Conservation (phyloP, 2,113 vertebrate species). For the Tor tambroides region DNA sequence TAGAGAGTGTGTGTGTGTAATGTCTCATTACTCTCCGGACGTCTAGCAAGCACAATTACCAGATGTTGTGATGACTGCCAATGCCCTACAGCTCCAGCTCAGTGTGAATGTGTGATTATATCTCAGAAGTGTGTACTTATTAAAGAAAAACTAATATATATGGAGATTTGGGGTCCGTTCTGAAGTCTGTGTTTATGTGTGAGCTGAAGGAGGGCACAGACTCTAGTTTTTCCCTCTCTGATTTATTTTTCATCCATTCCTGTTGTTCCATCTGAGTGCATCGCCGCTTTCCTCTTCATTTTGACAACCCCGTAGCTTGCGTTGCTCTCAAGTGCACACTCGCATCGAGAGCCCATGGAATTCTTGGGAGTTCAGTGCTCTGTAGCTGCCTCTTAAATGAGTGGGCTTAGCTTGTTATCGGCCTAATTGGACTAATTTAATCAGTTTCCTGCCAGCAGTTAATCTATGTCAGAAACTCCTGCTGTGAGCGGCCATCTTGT, state of each 20-base stretch:
- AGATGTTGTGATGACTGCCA: slow-evolving; percentile 39
- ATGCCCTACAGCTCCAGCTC: slow-evolving; percentile 27
- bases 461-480: slow-evolving; percentile 70
- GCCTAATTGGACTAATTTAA: slow-evolving; percentile 75
- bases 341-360: not conserved
- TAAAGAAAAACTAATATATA: slow-evolving; percentile 35
- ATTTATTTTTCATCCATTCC: slow-evolving; percentile 27
- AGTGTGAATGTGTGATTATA: slow-evolving; percentile 30
- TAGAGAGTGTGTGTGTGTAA: slow-evolving; percentile 19
- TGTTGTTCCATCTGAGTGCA: not conserved
- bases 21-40: slow-evolving; percentile 42
- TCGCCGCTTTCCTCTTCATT: not conserved
- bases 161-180: slow-evolving; percentile 12
- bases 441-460: slow-evolving; percentile 71
- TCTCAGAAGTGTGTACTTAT: slow-evolving; percentile 45
- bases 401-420: slow-evolving; percentile 69
- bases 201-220: not conserved
- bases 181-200: not conserved
- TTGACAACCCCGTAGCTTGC: slow-evolving; percentile 4
- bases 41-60: slow-evolving; percentile 37
- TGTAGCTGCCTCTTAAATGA: slow-evolving; percentile 67
- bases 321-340: slow-evolving; percentile 38
- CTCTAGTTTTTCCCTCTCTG: slow-evolving; percentile 8
- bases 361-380: slow-evolving; percentile 59
- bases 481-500: slow-evolving; percentile 66